Conservation (phyloP, 2,113 vertebrate species). For the Potamarius usumacintae region DNA sequence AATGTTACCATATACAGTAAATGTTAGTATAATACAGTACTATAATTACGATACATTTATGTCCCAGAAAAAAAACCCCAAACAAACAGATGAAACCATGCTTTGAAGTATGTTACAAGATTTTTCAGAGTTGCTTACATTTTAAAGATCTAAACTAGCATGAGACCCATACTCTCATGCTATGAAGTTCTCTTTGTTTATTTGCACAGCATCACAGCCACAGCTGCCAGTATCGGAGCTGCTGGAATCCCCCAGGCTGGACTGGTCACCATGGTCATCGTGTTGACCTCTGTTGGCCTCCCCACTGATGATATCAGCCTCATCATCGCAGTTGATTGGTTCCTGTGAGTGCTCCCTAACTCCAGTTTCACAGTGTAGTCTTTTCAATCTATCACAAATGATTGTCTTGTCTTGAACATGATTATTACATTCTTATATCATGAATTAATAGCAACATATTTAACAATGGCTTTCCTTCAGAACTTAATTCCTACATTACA, state of each 20-base stretch:
- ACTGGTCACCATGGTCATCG: conserved; percentile 98
- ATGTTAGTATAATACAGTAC: not conserved
- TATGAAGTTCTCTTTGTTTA: conserved; percentile 11
- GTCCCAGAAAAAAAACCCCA: not conserved
- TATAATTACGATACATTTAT: not conserved
- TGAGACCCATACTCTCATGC: not conserved
- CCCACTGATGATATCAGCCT: conserved; percentile 97
- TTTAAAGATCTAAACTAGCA: not conserved
- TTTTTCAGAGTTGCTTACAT: not conserved
- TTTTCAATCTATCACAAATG: not conserved
- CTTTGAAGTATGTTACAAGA: not conserved
- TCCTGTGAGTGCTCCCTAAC: conserved; percentile 83
- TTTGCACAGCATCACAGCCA: conserved; percentile 87
- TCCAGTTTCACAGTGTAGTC: not conserved
- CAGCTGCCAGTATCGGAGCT: conserved; percentile 94
- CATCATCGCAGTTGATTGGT: conserved; percentile 98
- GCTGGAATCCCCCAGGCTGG: conserved; percentile 96
- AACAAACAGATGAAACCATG: not conserved
- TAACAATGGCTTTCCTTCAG: not conserved
- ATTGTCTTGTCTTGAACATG: not conserved
- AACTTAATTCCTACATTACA: conserved; percentile 9
- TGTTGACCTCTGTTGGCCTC: conserved; percentile 94
- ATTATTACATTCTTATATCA: not conserved
- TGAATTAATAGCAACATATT: not conserved
- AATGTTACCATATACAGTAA: not conserved